These are phyloP conservation scores for Acleris laterana DNA, from an alignment of 2,888 invertebrate species.

Conservation along the genomic window DNA sequence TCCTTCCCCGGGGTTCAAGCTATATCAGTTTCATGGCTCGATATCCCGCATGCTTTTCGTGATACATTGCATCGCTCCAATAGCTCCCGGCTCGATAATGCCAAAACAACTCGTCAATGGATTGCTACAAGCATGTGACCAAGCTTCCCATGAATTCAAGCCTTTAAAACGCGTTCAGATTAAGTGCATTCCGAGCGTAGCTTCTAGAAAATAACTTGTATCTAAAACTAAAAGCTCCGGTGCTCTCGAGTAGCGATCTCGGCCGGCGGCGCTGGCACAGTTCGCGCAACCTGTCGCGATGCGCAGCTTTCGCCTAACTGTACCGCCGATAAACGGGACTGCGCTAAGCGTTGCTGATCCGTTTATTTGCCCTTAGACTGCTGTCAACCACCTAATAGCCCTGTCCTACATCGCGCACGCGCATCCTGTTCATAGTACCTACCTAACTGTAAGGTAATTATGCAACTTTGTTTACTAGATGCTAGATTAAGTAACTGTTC, in stretches of 20 bases:
- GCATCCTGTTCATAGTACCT: conserved; percentile 3
- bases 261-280: conserved; percentile 34
- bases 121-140: too few species aligned
- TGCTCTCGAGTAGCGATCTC: conserved; percentile 1
- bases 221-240: conserved; percentile 2
- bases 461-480: conserved; percentile 14
- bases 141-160: too few species aligned
- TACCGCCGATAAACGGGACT: conserved; percentile 54
- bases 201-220: too few species aligned
- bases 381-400: conserved; percentile 27
- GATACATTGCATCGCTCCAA: too few species aligned
- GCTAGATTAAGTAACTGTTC: too few species aligned
- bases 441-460: conserved; percentile 30
- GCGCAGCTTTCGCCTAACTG: conserved; percentile 62
- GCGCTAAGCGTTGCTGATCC: conserved; percentile 45
- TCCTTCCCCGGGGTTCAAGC: too few species aligned
- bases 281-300: conserved; percentile 49
- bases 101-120: too few species aligned
- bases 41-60: too few species aligned
- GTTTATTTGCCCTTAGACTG: conserved; percentile 29
- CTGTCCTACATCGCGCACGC: conserved; percentile 8
- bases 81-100: too few species aligned
- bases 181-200: too few species aligned
- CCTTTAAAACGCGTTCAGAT: too few species aligned
- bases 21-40: too few species aligned